A percentile compares a stretch with the other conserved stretches of the same genome.
Conservation (phyloP, 2,113 vertebrate species). For the Phrynosoma platyrhinos region DNA sequence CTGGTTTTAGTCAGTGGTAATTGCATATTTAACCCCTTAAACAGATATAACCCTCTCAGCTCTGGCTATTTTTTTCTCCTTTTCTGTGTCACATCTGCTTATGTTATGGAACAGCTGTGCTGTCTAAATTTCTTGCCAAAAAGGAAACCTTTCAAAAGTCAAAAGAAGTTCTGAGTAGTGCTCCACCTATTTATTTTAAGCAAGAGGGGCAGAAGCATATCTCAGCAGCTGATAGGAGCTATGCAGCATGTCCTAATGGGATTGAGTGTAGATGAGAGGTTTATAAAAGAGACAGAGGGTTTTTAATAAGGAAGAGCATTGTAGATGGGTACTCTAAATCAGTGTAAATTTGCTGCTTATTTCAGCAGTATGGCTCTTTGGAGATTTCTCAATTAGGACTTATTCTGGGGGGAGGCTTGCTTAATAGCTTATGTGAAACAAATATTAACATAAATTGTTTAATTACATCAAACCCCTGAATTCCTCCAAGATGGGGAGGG, state of each 20-base stretch:
- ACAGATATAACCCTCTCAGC: slow-evolving; percentile 76
- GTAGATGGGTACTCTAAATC: slow-evolving; percentile 60
- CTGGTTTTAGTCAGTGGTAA: slow-evolving; percentile 80
- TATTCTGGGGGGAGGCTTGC: slow-evolving; percentile 70
- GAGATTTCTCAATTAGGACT: slow-evolving; percentile 74
- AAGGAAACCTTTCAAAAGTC: slow-evolving; percentile 42
- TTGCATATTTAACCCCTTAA: slow-evolving; percentile 84
- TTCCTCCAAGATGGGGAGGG: slow-evolving; percentile 75
- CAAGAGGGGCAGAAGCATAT: slow-evolving; percentile 32
- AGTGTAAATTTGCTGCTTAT: slow-evolving; percentile 61
- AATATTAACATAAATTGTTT: slow-evolving; percentile 83
- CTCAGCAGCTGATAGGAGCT: slow-evolving; percentile 47
- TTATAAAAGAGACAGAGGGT: slow-evolving; percentile 44
- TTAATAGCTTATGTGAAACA: slow-evolving; percentile 78
- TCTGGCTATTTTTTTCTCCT: slow-evolving; percentile 56
- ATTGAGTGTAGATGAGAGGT: slow-evolving; percentile 63
- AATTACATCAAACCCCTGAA: slow-evolving; percentile 76
- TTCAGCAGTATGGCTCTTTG: slow-evolving; percentile 67
- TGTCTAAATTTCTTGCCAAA: slow-evolving; percentile 46
- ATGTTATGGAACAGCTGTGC: slow-evolving; percentile 63
- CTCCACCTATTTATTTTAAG: slow-evolving; percentile 40
- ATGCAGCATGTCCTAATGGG: slow-evolving; percentile 61
- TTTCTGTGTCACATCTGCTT: slow-evolving; percentile 55
- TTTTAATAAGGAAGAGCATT: slow-evolving; percentile 54
- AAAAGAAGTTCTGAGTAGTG: slow-evolving; percentile 58